Evolutionary conservation across 2,113 vertebrate genomes (phyloP).

Genomic region (Apistogramma diplotaenia): DNA sequence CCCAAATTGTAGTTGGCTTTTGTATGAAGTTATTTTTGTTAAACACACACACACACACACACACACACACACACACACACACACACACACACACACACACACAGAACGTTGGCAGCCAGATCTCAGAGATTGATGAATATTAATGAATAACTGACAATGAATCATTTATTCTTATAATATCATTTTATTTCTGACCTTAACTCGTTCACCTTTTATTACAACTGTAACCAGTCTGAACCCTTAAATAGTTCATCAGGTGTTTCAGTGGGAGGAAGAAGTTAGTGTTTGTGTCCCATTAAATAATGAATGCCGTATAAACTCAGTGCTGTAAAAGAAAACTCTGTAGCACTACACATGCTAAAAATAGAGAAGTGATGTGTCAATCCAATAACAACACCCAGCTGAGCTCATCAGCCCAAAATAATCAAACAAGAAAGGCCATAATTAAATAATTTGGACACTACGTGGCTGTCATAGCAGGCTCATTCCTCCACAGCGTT

Average conservation of each 20-base stretch:
- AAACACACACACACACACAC: too few relatives aligned
- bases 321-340: neutral
- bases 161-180: neutral
- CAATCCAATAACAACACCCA: slow-evolving; percentile 8
- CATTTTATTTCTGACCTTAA: neutral
- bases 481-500: neutral
- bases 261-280: neutral
- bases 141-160: neutral
- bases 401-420: slow-evolving; percentile 18
- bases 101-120: neutral
- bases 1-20: neutral
- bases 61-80: too few relatives aligned
- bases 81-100: too few relatives aligned
- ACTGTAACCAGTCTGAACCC: neutral
- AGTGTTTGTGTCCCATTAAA: neutral
- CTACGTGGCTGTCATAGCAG: slow-evolving; percentile 14
- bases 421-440: slow-evolving; percentile 22
- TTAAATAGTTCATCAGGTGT: neutral
- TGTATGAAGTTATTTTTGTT: neutral
- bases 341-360: neutral
- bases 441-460: slow-evolving; percentile 29
- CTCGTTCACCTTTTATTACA: neutral
- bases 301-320: neutral
- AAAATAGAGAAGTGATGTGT: neutral
- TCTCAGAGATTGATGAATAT: neutral